Base-by-base conservation (phyloP, 2,113 vertebrate species). In the Cavia porcellus region DNA sequence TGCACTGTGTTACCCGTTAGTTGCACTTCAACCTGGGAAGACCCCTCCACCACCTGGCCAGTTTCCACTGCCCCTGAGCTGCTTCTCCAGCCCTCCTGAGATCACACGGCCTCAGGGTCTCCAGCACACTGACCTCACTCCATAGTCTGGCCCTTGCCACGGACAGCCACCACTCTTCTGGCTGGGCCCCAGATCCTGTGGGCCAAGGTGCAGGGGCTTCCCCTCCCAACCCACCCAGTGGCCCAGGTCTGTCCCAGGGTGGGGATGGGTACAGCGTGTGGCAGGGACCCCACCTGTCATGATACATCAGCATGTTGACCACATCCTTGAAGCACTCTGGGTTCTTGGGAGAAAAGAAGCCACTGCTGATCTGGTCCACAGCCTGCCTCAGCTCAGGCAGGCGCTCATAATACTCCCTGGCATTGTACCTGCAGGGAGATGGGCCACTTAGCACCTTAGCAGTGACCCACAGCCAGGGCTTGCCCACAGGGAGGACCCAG, bases 281-380 rank as follows among this genome's bases (percentile, higher is more conserved):
- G 30, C 17, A 47, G 52, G 22, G 19, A 35, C 35, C 98, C 94
- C 90, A 99, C 99, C 99, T 98, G 98, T 99, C 99, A 0, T 99
- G 99, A 94, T 99, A 17, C 98, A 99, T 98, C 75, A 99, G 98
- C 99, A 99, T 99, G 98, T 99, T 98, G 59, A 99, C 98, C 0
- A 99, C 0, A 0, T 99, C 99, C 94, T 62, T 99, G 98, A 99
- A 99, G 92, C 99, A 98, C 38, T 98, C 95, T 0, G 99, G 99
- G 64, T 99, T 98, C 35, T 94, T 97, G 35, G 99, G 99, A 14
- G 99, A 99, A 96, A 99, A 99, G 96, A 98, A 99, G 0, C 99
- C 99, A 0, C 97, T 96, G 96, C 96, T 97, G 96, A 99, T 99
- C 98, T 99, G 99, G 96, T 99, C 99, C 0, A 99, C 92, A 0